A percentile compares a stretch with the other conserved stretches of the same genome.
phyloP scores from a whole-genome alignment of 2,797 vertebrate genomes.

The Prunella strophiata region DNA sequence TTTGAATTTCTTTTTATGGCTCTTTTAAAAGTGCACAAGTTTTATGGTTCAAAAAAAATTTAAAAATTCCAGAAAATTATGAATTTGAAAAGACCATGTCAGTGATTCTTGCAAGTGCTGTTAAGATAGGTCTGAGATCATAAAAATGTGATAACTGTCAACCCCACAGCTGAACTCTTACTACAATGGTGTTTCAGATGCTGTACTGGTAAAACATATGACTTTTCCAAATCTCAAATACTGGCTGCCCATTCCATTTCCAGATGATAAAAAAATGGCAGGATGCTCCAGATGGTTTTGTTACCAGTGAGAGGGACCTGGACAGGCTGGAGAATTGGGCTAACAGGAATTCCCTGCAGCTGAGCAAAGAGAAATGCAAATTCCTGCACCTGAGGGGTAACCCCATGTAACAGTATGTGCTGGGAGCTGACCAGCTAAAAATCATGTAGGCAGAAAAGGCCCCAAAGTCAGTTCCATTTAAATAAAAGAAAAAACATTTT shows the following conservation, averaged over 20 bases:
- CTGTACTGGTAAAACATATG: background rate
- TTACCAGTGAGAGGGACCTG: background rate
- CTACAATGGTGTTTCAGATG: background rate
- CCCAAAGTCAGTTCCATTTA: background rate
- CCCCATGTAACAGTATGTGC: background rate
- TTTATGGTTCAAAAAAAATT: background rate
- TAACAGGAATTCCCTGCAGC: background rate
- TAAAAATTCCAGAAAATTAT: background rate
- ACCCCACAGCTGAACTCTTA: background rate
- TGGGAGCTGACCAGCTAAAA: background rate
- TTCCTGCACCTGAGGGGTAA: background rate
- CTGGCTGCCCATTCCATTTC: background rate
- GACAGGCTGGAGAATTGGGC: background rate
- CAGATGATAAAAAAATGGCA: background rate
- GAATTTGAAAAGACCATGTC: background rate
- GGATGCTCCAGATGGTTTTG: background rate
- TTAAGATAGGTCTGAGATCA: background rate
- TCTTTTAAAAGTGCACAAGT: background rate
- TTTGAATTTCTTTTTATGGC: background rate
- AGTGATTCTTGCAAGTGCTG: background rate
- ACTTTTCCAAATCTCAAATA: background rate
- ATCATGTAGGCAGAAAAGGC: background rate
- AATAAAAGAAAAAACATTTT: background rate
- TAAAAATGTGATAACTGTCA: background rate
- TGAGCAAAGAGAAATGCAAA: background rate